A percentile compares a stretch with the other conserved stretches of the same genome.
These are phyloP conservation scores for Piliocolobus tephrosceles DNA, from an alignment of 2,113 vertebrate genomes.

Conservation along the genomic window DNA sequence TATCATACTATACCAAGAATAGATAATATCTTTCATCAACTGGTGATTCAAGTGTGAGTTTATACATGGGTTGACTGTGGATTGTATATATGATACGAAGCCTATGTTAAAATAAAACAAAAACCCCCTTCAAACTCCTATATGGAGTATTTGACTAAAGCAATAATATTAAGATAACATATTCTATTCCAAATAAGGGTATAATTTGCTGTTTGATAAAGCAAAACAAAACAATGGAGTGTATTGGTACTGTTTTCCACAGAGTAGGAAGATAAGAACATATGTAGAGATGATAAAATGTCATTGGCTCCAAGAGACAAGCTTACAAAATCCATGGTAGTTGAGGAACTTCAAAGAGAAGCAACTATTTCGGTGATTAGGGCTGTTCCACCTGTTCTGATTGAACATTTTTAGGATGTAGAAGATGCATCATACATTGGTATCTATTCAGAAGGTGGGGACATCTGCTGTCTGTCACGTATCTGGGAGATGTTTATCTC, in stretches of 20 bases:
- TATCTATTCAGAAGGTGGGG: constrained; percentile 28
- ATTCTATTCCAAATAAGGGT: background rate
- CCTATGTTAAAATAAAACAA: background rate
- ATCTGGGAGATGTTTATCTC: constrained; percentile 7
- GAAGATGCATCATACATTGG: background rate
- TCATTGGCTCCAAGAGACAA: background rate
- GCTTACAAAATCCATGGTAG: background rate
- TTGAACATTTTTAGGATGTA: background rate
- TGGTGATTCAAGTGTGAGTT: background rate
- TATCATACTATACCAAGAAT: no score
- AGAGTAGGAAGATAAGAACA: background rate
- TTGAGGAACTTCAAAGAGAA: background rate
- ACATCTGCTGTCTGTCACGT: constrained; percentile 58
- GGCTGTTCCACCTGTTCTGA: background rate
- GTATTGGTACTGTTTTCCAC: background rate
- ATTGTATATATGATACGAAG: background rate
- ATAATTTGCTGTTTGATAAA: background rate
- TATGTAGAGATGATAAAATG: background rate
- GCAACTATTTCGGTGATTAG: background rate
- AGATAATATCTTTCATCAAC: background rate
- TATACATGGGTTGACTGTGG: background rate
- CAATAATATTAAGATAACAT: background rate
- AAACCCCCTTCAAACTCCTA: background rate
- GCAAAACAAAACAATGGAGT: rapidly evolving
- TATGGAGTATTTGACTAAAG: background rate